A percentile compares a stretch with the other conserved stretches of the same genome.
These are phyloP conservation scores for Nanger granti DNA, from an alignment of 2,113 vertebrate species.

Conservation along the genomic window DNA sequence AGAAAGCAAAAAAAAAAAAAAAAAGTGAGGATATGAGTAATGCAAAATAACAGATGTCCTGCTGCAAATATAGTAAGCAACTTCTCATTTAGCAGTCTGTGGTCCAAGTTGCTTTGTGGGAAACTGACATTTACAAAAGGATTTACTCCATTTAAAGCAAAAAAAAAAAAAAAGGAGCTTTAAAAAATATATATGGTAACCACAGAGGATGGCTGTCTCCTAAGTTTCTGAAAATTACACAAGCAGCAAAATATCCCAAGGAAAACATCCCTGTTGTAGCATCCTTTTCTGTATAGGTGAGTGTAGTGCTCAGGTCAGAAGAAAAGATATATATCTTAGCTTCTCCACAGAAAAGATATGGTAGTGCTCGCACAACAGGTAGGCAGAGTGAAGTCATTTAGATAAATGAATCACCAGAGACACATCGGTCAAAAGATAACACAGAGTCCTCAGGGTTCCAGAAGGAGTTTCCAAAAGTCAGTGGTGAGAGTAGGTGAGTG, in stretches of 20 bases:
- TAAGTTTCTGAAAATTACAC: background rate
- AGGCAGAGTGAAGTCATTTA: background rate
- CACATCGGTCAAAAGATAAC: background rate
- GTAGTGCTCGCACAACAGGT: background rate
- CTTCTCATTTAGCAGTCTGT: no score
- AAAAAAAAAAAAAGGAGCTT: background rate
- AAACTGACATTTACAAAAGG: no score
- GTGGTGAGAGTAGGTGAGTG: background rate
- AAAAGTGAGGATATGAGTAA: no score
- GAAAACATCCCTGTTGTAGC: background rate
- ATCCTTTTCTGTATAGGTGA: background rate
- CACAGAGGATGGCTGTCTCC: background rate
- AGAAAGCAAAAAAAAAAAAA: background rate
- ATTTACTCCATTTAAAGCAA: no score
- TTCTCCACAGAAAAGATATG: background rate
- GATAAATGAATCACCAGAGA: constrained; percentile 19
- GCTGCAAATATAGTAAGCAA: no score
- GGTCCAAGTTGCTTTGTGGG: no score
- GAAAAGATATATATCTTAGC: background rate
- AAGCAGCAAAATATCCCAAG: background rate
- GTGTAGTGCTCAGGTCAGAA: background rate
- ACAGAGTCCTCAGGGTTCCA: background rate
- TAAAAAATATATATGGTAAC: background rate
- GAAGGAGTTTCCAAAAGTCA: background rate
- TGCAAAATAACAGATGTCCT: no score